Evolutionary conservation across 2,113 vertebrate genomes (phyloP), one percentile per base, ranked within the genome.

Genomic region (Nasalis larvatus): DNA sequence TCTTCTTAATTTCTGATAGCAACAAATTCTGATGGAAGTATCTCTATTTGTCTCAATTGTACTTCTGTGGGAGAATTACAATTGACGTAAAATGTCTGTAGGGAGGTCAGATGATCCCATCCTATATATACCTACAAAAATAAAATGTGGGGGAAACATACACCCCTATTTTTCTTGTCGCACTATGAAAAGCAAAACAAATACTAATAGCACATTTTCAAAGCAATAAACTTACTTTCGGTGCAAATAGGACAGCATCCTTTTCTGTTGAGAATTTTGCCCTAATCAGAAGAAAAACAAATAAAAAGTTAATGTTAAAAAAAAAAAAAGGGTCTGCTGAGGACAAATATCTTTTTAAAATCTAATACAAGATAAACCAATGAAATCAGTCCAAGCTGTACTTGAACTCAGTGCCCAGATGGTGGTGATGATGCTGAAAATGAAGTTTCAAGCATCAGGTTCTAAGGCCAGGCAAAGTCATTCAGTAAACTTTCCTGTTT

Each of bases 181-280:
- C 23, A 69, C 32, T 77, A 58, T 7, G 40, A 93, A 88, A 54
- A 8, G 11, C 23, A 77, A 93, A 96, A 80, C 21, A 91, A 84
- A 90, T 73, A 96, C 23, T 4, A 88, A 87, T n/a, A 92, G 54
- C 71, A 78, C 47, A 56, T 88, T 90, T 90, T 80, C 52, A 88
- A 89, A 96, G 97, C 92, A 98, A 97, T 83, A 71, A 96, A 99
- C 99, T 98, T 99, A 99, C 99, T 99, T 99, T 99, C 99, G 98
- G 99, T 99, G 99, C 99, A 99, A 98, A 99, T 99, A 60, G 99
- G 99, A 98, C 99, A 99, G 98, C 99, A 99, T 99, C 99, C 99
- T 96, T 99, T 99, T 97, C 99, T 99, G 99, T 99, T 99, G 98
- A 99, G 99, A 98, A 99, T 99, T 99, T 99, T 99, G 98, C 99